Evolutionary conservation across 2,888 invertebrate genomes (phyloP).

Genomic region (Erpobdella octoculata): DNA sequence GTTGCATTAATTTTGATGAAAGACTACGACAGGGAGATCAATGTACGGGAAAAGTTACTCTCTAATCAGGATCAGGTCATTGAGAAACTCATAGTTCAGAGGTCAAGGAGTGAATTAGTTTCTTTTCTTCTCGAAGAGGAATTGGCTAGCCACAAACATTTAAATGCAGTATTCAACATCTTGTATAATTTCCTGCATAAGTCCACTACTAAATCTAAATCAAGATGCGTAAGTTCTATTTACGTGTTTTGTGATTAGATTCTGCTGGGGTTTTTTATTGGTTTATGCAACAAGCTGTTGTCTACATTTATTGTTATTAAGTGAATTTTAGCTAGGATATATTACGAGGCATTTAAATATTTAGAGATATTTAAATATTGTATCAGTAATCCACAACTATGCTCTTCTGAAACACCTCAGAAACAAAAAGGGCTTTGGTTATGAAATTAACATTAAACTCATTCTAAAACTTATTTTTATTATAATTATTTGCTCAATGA

Average conservation of each 20-base stretch:
- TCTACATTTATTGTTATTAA: too few species aligned
- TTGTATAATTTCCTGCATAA: not conserved
- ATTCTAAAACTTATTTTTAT: not conserved
- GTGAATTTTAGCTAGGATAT: too few species aligned
- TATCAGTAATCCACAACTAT: too few species aligned
- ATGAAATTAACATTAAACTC: too few species aligned
- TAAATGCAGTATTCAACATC: constrained; percentile 42
- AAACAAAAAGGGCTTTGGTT: too few species aligned
- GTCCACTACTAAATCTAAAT: not conserved
- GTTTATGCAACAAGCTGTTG: too few species aligned
- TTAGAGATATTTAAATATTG: too few species aligned
- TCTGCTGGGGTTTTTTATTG: too few species aligned
- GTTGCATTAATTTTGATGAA: not conserved
- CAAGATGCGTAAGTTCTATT: not conserved
- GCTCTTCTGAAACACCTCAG: too few species aligned
- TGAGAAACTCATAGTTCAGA: constrained; percentile 42
- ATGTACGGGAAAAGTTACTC: not conserved
- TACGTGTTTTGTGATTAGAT: too few species aligned
- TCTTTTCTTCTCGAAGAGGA: constrained; percentile 48
- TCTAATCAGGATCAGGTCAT: constrained; percentile 41
- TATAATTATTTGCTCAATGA: not conserved
- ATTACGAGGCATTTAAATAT: too few species aligned
- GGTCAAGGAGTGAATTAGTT: constrained; percentile 48
- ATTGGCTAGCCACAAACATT: constrained; percentile 41
- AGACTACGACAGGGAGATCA: not conserved